Evolutionary conservation across 2,888 invertebrate genomes (phyloP), one percentile per base, ranked within the genome.

Genomic region (Clivina fossor): DNA sequence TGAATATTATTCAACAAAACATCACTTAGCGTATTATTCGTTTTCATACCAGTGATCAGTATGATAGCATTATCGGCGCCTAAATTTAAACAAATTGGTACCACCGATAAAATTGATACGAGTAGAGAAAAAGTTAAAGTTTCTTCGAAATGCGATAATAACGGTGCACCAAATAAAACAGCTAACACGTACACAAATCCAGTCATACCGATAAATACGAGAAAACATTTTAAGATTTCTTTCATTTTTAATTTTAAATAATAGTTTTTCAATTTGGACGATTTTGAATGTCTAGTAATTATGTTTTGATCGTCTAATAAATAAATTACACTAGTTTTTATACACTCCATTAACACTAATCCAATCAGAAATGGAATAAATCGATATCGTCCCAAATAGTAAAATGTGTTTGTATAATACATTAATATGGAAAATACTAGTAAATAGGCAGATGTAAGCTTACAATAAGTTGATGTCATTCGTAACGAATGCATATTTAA

Each of bases 81-180:
- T 40, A 80, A 68, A 63, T 85, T 79, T 7, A 85, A 74, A 63
- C 82, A 78, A 43, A 82, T 69, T 0, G 87, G 85, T 53, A 85
- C 77, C 20, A 83, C 76, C 2, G 86, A 83, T 43, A 88, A 69
- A 18, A 79, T 70, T 1, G 83, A 80, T 51, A 87, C 67, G 22
- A 86, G 71, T 1, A 80, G 61, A 2, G 85, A 80, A 57, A 88
- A 76, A 78, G 84, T 83, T 18, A 83, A 73, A 0, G 87, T 88
- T 70, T 85, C 83, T 65, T 86, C 83, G 30, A 82, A 80, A 56
- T 80, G 76, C 5, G 78, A 79, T 35, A 82, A 68, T 3, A 84
- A 69, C 3, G 86, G 84, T 1, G 86, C 87, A 28, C 88, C 87
- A 62, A 86, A 86, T 43, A 87, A 64, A 43, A 88, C 79, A 13